These are phyloP conservation scores for Naja naja DNA, from an alignment of 2,113 vertebrate genomes.

Conservation along the genomic window DNA sequence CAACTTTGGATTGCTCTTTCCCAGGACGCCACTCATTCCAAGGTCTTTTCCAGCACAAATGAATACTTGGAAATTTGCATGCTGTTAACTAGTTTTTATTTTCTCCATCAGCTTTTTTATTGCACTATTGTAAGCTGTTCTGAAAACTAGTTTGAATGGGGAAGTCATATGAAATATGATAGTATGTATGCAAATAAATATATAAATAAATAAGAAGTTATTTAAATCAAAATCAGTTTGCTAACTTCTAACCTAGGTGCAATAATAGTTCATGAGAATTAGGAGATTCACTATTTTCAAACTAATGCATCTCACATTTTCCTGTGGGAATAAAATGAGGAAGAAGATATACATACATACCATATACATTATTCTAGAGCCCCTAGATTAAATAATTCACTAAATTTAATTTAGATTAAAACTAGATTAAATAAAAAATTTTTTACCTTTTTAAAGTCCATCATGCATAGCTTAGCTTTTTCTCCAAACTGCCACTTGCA, in stretches of 20 bases:
- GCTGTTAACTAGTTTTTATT: neutral
- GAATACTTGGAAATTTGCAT: neutral
- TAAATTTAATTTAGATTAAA: neutral
- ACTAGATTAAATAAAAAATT: neutral
- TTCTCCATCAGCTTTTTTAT: neutral
- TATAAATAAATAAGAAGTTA: neutral
- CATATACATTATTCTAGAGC: neutral
- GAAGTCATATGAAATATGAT: neutral
- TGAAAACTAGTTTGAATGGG: neutral
- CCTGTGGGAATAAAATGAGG: neutral
- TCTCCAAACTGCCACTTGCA: conserved; percentile 94
- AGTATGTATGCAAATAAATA: neutral
- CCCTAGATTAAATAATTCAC: neutral
- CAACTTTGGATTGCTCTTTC: neutral
- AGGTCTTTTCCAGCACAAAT: neutral
- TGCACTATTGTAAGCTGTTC: neutral
- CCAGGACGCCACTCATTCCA: neutral
- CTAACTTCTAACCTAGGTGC: neutral
- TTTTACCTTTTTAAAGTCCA: conserved; percentile 85
- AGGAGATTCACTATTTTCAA: neutral
- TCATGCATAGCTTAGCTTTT: conserved; percentile 87
- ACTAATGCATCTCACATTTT: neutral
- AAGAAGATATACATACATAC: too few species aligned
- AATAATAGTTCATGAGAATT: neutral
- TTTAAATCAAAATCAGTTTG: neutral